Base-by-base conservation (phyloP, 2,888 invertebrate species). In the Homarus gammarus region DNA sequence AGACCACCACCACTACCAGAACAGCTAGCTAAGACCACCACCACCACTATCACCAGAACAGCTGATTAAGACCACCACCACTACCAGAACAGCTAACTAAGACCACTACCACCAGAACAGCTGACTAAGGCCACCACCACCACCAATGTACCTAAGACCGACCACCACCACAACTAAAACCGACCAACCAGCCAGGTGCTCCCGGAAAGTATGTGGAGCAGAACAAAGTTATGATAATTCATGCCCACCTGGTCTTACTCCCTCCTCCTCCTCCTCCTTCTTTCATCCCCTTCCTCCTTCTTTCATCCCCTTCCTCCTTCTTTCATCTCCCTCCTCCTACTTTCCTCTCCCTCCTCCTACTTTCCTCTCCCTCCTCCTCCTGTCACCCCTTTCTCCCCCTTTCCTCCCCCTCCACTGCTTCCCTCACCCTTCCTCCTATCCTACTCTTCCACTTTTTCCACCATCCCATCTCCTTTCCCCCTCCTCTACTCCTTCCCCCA, bases 171-270 rank as follows among this genome's bases (percentile, higher is more conserved):
- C n/a, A n/a, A n/a, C 8, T 49, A 77, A 44, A 31, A 77, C 77
- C 77, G 33, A 77, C 49, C 36, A 36, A 36, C 64, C 36, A 38
- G 79, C 61, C 79, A 79, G 61, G 40, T 64, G 61, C 79, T 40
- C 61, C 61, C 10, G 61, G 18, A 61, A 64, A 79, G 61, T 79
- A 64, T 79, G 27, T 79, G 61, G 64, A 79, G 61, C 79, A 79
- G 61, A 79, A 79, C 79, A 79, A 79, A 79, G 61, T 79, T 79
- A 79, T 79, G 79, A 79, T 64, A 79, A 64, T 79, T 79, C 64
- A 79, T 79, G 79, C 61, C 79, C 61, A 79, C 36, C 64, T 79
- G 79, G 56, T 64, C 40, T 79, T 40, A 33, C 61, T 38, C 61
- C 36, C n/a, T 61, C 68, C 31, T 36, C 72, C 6, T 31, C 72